A percentile compares a stretch with the other conserved stretches of the same genome.
Evolutionary conservation across 2,113 vertebrate species (phyloP).

Genomic region (Rhegmatorhina hoffmannsi): DNA sequence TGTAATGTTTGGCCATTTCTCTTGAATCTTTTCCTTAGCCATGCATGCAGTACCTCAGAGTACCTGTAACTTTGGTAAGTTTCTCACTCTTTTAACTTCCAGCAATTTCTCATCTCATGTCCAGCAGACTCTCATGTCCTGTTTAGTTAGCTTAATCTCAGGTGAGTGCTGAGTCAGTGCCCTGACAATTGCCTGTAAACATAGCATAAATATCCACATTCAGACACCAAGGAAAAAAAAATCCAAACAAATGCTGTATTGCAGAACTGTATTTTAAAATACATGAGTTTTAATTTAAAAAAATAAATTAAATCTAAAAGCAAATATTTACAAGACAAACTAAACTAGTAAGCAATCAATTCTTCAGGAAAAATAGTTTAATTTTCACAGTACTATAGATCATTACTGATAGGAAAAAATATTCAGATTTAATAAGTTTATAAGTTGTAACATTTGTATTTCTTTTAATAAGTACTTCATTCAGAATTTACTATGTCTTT

Average conservation of each 20-base stretch:
- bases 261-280: neutral
- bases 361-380: neutral
- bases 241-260: neutral
- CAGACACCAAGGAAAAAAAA: neutral
- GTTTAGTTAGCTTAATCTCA: neutral
- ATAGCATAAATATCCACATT: neutral
- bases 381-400: neutral
- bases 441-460: neutral
- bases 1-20: neutral
- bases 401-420: neutral
- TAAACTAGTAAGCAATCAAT: neutral
- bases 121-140: neutral
- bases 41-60: accelerated
- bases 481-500: neutral
- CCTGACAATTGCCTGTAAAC: neutral
- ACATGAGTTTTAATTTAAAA: neutral
- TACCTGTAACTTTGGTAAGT: neutral
- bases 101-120: accelerated
- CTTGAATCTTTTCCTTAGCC: neutral
- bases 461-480: neutral
- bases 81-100: neutral
- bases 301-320: neutral
- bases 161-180: neutral
- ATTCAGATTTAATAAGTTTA: neutral
- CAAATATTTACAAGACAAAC: neutral